Conservation (phyloP, 2,797 vertebrate genomes). For the Emydoidea blandingii region DNA sequence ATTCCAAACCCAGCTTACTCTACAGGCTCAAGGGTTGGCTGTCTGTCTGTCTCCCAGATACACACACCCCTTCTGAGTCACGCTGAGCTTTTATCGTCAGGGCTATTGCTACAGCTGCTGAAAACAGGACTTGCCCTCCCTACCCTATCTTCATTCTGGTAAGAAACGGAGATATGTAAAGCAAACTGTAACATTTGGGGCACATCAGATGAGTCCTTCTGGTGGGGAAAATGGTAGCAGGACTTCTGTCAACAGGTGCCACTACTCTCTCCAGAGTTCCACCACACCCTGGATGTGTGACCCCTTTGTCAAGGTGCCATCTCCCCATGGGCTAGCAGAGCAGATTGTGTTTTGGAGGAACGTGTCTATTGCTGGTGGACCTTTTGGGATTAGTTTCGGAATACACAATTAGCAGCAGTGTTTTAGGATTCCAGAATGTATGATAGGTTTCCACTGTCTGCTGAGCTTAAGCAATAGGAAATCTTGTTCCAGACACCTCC, state of each 20-base stretch:
- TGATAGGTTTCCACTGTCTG: neutral
- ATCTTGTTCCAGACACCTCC: neutral
- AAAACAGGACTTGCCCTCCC: conserved; percentile 7
- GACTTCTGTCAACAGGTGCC: neutral
- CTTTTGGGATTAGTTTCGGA: conserved; percentile 42
- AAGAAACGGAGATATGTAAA: neutral
- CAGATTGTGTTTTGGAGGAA: neutral
- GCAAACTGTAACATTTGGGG: neutral
- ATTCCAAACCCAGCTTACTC: neutral
- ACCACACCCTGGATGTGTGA: neutral
- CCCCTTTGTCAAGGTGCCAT: neutral
- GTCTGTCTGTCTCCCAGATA: neutral
- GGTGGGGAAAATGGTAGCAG: neutral
- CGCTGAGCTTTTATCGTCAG: neutral
- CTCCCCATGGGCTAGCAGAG: neutral
- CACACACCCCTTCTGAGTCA: neutral
- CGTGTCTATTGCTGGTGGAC: neutral
- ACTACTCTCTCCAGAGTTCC: neutral
- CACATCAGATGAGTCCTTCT: neutral
- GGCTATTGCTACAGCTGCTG: neutral
- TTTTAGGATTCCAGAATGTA: neutral
- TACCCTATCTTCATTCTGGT: neutral
- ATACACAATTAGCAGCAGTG: rapidly evolving
- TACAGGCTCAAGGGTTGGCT: neutral
- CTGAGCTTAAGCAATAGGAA: conserved; percentile 1